These are phyloP conservation scores for Pollachius pollachius DNA, from an alignment of 2,113 vertebrate species.

Conservation along the genomic window DNA sequence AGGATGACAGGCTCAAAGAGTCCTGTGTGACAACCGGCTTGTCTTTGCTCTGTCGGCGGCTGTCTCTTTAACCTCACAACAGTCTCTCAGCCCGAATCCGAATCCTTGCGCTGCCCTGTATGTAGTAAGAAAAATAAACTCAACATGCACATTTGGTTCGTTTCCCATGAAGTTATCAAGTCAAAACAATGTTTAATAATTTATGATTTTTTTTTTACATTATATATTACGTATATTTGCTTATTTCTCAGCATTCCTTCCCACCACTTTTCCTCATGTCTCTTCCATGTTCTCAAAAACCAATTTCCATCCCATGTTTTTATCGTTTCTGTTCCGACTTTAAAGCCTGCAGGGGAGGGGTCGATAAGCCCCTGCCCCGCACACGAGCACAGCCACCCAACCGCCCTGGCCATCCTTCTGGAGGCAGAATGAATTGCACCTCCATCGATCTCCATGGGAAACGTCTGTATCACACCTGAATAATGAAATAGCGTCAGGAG, in stretches of 20 bases:
- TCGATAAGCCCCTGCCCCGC: slow-evolving; percentile 81
- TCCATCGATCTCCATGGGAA: slow-evolving; percentile 95
- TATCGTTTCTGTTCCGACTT: slow-evolving; percentile 80
- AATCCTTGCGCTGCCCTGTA: neutral
- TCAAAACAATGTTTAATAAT: no score
- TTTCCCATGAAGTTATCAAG: no score
- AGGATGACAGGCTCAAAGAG: neutral
- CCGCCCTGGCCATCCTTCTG: slow-evolving; percentile 76
- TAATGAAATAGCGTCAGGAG: slow-evolving; percentile 67
- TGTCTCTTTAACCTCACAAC: neutral
- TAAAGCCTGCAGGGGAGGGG: slow-evolving; percentile 71
- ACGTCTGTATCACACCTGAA: slow-evolving; percentile 90
- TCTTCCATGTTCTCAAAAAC: neutral
- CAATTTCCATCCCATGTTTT: slow-evolving; percentile 77
- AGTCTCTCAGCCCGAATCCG: neutral
- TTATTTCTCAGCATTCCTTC: no score
- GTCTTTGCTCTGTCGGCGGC: slow-evolving; percentile 3
- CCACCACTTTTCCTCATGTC: no score
- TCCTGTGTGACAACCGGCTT: neutral
- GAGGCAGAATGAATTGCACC: slow-evolving; percentile 87
- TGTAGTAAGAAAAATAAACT: neutral
- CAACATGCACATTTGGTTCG: no score
- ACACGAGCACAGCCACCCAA: slow-evolving; percentile 68
- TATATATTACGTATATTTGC: no score
- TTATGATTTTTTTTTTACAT: no score